Conservation (phyloP, 2,113 vertebrate genomes). For the Marmota flaviventris region DNA sequence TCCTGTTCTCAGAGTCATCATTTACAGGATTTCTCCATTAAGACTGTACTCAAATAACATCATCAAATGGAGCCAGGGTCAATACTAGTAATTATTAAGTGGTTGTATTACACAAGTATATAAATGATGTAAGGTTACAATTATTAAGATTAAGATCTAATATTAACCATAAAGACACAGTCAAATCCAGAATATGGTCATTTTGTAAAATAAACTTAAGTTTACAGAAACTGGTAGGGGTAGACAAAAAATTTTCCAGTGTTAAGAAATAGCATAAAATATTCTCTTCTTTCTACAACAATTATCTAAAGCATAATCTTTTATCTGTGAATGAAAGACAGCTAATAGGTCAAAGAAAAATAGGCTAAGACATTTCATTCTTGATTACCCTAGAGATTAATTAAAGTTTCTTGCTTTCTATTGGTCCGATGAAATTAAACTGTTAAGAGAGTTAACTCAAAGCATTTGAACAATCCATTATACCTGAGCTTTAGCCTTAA, state of each 20-base stretch:
- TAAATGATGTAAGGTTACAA: not conserved
- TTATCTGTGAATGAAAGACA: not conserved
- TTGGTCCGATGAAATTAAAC: not conserved
- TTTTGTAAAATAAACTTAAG: not conserved
- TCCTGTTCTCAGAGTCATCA: not conserved
- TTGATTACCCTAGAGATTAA: not conserved
- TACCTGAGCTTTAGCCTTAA: not conserved
- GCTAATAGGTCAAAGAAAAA: conserved; percentile 26
- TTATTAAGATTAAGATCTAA: conserved; percentile 21
- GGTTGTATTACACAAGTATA: not conserved
- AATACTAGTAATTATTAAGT: not conserved
- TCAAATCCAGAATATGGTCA: conserved; percentile 20
- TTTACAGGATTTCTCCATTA: not conserved
- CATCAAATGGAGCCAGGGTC: not conserved
- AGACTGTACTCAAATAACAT: conserved; percentile 30
- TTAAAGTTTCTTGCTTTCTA: conserved; percentile 27
- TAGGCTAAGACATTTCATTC: conserved; percentile 35
- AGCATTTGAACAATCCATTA: conserved; percentile 7
- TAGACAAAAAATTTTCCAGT: conserved; percentile 8
- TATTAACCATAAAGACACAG: conserved; percentile 28
- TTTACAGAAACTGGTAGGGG: not conserved
- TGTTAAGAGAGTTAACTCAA: conserved; percentile 1
- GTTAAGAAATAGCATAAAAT: conserved; percentile 43
- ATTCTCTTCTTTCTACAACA: conserved; percentile 40
- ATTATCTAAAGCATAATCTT: conserved; percentile 2